phyloP scores from a whole-genome alignment of 2,113 vertebrate genomes.

The Cheirogaleus medius region DNA sequence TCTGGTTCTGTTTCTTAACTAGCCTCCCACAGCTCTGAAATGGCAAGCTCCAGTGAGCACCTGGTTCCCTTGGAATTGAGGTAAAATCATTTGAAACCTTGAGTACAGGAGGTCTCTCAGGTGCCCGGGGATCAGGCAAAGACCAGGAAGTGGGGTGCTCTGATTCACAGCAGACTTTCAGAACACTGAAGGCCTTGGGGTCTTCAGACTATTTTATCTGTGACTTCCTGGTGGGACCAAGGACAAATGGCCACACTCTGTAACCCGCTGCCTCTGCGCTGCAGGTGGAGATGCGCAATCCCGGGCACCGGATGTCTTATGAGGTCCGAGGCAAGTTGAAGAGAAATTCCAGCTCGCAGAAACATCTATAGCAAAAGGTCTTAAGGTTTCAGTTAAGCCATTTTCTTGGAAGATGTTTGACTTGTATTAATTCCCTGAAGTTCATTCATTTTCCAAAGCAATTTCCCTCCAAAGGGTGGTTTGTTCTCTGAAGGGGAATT shows the following conservation, averaged over 20 bases:
- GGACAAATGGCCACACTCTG: neutral
- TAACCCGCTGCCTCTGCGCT: neutral
- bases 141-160: neutral
- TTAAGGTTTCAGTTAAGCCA: neutral
- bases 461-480: neutral
- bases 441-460: conserved; percentile 2
- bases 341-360: neutral
- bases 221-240: neutral
- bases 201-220: neutral
- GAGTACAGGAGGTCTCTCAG: neutral
- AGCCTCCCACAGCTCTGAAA: conserved; percentile 40
- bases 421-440: neutral
- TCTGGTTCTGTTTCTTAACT: conserved; percentile 58
- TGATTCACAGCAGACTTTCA: neutral
- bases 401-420: conserved; percentile 3
- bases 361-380: neutral
- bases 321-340: neutral
- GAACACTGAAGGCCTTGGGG: neutral
- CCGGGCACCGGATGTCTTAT: neutral
- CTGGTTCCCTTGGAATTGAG: neutral
- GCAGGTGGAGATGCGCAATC: neutral
- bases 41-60: neutral
- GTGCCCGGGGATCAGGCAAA: neutral
- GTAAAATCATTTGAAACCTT: neutral
- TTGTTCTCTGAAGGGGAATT: conserved; percentile 25